A percentile compares a stretch with the other conserved stretches of the same genome.
phyloP scores from a whole-genome alignment of 2,113 vertebrate genomes.

The Mormoops blainvillei region DNA sequence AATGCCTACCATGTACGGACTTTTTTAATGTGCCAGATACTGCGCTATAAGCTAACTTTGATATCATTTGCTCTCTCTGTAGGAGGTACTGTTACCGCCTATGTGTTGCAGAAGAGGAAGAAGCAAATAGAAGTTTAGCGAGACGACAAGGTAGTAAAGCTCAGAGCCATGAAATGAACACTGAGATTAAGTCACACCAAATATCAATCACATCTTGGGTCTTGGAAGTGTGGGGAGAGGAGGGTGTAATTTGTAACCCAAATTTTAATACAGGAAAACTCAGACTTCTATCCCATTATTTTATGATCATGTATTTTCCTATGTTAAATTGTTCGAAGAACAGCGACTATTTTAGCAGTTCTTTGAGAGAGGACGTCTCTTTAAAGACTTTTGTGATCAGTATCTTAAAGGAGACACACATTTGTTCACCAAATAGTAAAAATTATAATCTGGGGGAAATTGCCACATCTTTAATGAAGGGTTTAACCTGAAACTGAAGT shows the following conservation, averaged over 20 bases:
- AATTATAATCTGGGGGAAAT: neutral
- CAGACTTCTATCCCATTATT: neutral
- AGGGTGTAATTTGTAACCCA: neutral
- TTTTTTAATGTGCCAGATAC: neutral
- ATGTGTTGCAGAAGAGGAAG: neutral
- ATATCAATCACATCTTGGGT: neutral
- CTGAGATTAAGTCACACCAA: fast-evolving
- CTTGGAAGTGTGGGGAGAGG: neutral
- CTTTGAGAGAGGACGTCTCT: neutral
- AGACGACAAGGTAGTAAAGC: fast-evolving
- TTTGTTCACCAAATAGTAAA: neutral
- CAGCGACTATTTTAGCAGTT: neutral
- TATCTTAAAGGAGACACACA: neutral
- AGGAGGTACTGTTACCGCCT: no score
- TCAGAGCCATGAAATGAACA: neutral
- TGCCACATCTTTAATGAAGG: neutral
- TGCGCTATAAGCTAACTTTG: fast-evolving
- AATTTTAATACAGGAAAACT: neutral
- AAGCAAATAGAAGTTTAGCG: neutral
- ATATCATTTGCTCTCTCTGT: neutral
- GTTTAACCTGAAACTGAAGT: neutral
- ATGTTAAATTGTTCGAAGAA: neutral
- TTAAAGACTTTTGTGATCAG: neutral
- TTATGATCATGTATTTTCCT: neutral
- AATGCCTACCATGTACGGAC: fast-evolving